A percentile compares a stretch with the other conserved stretches of the same genome.
Evolutionary conservation across 1,140 invertebrate species (phyloP).

Genomic region (Cotesia typhae): DNA sequence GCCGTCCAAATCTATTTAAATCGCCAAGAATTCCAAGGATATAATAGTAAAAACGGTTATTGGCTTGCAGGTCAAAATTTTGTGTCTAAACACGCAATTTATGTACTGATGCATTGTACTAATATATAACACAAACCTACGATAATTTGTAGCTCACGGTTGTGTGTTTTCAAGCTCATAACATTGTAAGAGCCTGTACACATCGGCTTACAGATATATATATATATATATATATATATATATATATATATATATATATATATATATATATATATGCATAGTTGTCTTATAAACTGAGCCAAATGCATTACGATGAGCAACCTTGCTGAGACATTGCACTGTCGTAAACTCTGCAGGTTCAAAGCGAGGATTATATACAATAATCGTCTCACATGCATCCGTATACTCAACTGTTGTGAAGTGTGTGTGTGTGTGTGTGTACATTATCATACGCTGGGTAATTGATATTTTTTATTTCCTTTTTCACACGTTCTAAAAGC

Average conservation of each 20-base stretch:
- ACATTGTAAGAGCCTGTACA: slow-evolving; percentile 31
- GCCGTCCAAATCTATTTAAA: too few species aligned
- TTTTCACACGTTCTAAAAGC: too few species aligned
- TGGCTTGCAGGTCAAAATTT: slow-evolving; percentile 30
- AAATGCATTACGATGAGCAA: slow-evolving; percentile 41
- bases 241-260: too few species aligned
- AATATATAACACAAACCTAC: neutral
- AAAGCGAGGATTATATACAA: neutral
- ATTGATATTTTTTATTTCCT: too few species aligned
- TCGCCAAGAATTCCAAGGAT: slow-evolving; percentile 4
- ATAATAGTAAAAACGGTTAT: slow-evolving; percentile 19
- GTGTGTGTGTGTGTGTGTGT: too few species aligned
- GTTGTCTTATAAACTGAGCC: neutral
- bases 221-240: too few species aligned
- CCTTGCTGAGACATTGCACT: slow-evolving; percentile 57
- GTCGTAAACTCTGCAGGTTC: slow-evolving; percentile 46
- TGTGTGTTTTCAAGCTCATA: slow-evolving; percentile 3
- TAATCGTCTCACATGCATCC: neutral
- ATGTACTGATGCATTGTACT: neutral
- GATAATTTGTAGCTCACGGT: slow-evolving; percentile 9
- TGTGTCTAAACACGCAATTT: slow-evolving; percentile 16
- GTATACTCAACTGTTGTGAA: slow-evolving; percentile 6
- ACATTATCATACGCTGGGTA: too few species aligned
- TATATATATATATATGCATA: too few species aligned
- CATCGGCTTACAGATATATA: neutral